These are phyloP conservation scores for Papilio machaon DNA, from an alignment of 1,140 invertebrate genomes.

Conservation along the genomic window DNA sequence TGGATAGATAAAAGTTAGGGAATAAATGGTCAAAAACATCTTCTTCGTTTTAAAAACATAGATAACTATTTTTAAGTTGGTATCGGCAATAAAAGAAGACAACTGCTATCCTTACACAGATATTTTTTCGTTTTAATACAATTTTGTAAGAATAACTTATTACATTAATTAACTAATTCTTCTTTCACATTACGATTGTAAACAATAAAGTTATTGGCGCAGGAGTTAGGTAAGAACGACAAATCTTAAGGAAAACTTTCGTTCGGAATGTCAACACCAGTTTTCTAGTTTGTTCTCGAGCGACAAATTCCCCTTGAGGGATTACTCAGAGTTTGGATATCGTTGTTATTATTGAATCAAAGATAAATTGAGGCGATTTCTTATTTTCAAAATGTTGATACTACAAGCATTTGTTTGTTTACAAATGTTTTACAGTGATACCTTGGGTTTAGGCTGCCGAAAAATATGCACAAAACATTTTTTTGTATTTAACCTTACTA, in stretches of 20 bases:
- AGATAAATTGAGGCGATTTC: slow-evolving; percentile 33
- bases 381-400: slow-evolving; percentile 1
- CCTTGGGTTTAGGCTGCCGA: too few relatives aligned
- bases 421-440: background rate
- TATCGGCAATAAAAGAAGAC: too few relatives aligned
- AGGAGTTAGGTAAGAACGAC: slow-evolving; percentile 48
- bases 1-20: too few relatives aligned
- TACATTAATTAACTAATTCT: background rate
- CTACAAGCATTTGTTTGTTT: background rate
- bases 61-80: too few relatives aligned
- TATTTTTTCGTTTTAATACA: too few relatives aligned
- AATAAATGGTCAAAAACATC: too few relatives aligned
- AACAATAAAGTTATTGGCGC: slow-evolving; percentile 37
- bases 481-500: too few relatives aligned
- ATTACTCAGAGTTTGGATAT: slow-evolving; percentile 37
- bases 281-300: slow-evolving; percentile 41
- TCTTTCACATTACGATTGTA: slow-evolving; percentile 17
- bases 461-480: too few relatives aligned
- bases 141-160: background rate
- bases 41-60: too few relatives aligned
- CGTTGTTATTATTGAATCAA: slow-evolving; percentile 37
- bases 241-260: slow-evolving; percentile 53
- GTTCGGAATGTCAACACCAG: slow-evolving; percentile 47
- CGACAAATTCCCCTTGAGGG: slow-evolving; percentile 50
- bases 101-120: too few relatives aligned